These are phyloP conservation scores for Antheraea pernyi DNA, from an alignment of 1,140 invertebrate species.

Conservation along the genomic window DNA sequence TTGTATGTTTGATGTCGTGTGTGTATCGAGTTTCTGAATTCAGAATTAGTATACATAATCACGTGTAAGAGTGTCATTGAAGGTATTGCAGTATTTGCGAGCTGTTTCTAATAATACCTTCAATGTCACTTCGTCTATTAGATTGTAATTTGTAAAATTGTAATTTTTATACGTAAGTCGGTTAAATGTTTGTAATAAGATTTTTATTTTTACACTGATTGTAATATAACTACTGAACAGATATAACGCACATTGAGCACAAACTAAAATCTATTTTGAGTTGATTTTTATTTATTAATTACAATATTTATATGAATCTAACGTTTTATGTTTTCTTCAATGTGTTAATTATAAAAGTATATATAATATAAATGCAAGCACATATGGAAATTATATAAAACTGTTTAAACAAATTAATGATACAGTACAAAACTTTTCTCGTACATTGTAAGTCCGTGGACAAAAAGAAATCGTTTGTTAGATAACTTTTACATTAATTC, in stretches of 20 bases:
- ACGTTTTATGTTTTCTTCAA: not conserved
- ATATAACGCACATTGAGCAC: slow-evolving; percentile 57
- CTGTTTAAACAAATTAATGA: not conserved
- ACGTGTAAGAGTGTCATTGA: not conserved
- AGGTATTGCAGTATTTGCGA: not conserved
- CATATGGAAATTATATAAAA: not conserved
- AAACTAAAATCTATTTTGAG: slow-evolving; percentile 25
- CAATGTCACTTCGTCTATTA: not conserved
- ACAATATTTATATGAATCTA: no score
- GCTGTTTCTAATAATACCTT: not conserved
- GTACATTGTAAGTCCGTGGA: not conserved
- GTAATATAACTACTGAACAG: slow-evolving; percentile 31
- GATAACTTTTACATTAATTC: not conserved
- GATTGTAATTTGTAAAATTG: slow-evolving; percentile 31
- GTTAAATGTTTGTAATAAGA: slow-evolving; percentile 42
- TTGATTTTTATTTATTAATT: not conserved
- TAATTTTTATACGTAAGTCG: slow-evolving; percentile 69
- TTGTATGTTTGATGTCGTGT: slow-evolving; percentile 30
- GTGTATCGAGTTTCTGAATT: not conserved
- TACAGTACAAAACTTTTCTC: not conserved
- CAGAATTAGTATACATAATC: slow-evolving; percentile 1
- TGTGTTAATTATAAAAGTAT: not conserved
- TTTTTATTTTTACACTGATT: slow-evolving; percentile 58
- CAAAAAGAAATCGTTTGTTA: not conserved
- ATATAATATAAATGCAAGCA: not conserved